phyloP scores from a whole-genome alignment of 1,140 invertebrate species.

The Calephelis nemesis region DNA sequence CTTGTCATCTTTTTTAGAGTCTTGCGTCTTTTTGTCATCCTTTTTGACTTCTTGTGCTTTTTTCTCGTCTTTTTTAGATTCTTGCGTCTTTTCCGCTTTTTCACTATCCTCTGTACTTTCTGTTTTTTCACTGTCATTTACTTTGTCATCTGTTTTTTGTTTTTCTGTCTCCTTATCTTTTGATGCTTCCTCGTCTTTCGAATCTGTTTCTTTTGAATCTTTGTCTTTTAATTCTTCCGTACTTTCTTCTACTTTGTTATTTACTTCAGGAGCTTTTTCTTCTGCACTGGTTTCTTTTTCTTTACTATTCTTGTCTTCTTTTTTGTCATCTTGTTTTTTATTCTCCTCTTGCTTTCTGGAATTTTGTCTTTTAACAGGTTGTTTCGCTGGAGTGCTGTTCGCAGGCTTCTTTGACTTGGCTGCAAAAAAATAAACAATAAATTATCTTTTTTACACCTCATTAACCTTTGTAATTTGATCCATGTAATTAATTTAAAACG shows the following conservation, averaged over 20 bases:
- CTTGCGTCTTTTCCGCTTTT: slow-evolving; percentile 7
- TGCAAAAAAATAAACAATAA: slow-evolving; percentile 22
- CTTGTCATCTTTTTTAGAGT: slow-evolving; percentile 16
- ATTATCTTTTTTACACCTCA: no score
- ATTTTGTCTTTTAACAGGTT: slow-evolving; percentile 37
- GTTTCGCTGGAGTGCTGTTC: slow-evolving; percentile 48
- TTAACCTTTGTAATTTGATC: no score
- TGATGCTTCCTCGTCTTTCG: slow-evolving; percentile 16
- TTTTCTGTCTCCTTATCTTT: slow-evolving; percentile 25
- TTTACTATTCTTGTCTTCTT: slow-evolving; percentile 34
- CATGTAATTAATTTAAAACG: no score
- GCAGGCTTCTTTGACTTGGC: slow-evolving; percentile 53
- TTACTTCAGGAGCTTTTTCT: slow-evolving; percentile 29
- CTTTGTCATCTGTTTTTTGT: slow-evolving; percentile 21
- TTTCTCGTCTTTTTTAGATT: slow-evolving; percentile 18
- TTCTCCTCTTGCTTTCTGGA: slow-evolving; percentile 51
- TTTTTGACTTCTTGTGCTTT: slow-evolving; percentile 12
- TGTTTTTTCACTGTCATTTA: slow-evolving; percentile 9
- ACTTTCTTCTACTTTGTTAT: slow-evolving; percentile 33
- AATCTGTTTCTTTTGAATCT: slow-evolving; percentile 23
- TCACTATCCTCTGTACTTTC: slow-evolving; percentile 5
- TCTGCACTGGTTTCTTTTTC: slow-evolving; percentile 29
- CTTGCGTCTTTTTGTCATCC: slow-evolving; percentile 21
- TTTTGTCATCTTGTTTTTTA: slow-evolving; percentile 39
- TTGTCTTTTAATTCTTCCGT: slow-evolving; percentile 24